These are phyloP conservation scores for Aphidius colemani DNA, from an alignment of 2,888 invertebrate genomes.

Conservation along the genomic window DNA sequence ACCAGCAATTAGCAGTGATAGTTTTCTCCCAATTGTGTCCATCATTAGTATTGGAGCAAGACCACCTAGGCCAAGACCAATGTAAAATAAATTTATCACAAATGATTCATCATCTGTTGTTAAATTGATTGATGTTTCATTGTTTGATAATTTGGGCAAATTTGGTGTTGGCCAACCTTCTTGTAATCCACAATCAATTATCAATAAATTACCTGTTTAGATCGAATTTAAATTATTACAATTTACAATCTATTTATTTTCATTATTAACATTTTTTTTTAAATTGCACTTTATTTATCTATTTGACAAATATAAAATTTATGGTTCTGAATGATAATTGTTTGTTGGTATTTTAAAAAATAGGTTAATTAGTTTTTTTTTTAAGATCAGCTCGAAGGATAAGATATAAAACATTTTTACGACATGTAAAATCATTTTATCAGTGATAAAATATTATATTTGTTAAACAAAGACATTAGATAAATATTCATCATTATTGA, in stretches of 20 bases:
- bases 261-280: too few relatives aligned
- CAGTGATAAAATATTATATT: too few relatives aligned
- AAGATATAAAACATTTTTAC: too few relatives aligned
- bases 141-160: slow-evolving; percentile 48
- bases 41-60: slow-evolving; percentile 50
- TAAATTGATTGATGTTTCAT: slow-evolving; percentile 40
- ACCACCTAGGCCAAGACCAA: slow-evolving; percentile 53
- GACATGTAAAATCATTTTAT: too few relatives aligned
- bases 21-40: slow-evolving; percentile 54
- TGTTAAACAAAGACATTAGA: too few relatives aligned
- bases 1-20: slow-evolving; percentile 51
- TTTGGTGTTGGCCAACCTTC: slow-evolving; percentile 57
- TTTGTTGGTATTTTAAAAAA: too few relatives aligned
- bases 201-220: slow-evolving; percentile 50
- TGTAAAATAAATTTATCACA: slow-evolving; percentile 51
- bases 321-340: neutral
- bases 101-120: slow-evolving; percentile 42
- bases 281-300: too few relatives aligned
- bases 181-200: slow-evolving; percentile 55
- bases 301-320: neutral
- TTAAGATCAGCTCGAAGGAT: too few relatives aligned
- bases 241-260: too few relatives aligned
- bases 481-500: too few relatives aligned
- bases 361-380: slow-evolving; percentile 1
- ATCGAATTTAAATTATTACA: too few relatives aligned